Evolutionary conservation across 1,140 invertebrate species (phyloP), one percentile per base, ranked within the genome.

Genomic region (Dinothrombium tinctorium): DNA sequence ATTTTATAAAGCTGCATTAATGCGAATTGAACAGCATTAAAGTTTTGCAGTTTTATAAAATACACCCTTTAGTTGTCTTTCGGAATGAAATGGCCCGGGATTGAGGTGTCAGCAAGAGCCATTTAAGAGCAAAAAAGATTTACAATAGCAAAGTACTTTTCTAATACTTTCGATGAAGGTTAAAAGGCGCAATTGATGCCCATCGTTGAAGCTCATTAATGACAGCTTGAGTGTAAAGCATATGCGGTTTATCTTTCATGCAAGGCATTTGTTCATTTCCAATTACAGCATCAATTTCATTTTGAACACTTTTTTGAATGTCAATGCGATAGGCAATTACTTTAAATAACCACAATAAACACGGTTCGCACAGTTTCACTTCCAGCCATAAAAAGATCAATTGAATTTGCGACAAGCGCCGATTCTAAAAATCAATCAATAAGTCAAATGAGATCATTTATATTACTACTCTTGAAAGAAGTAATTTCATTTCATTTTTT

Each of bases 241-340:
- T 45, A n/a, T 33, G 17, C 12, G 15, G 3, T 25, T 36, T 22
- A 35, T 53, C 54, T 5, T 14, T 21, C 17, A 37, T 43, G 0
- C 15, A 43, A 9, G 49, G 50, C 2, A 38, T 24, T 1, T 52
- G 37, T 20, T 43, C 31, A 20, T 9, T 11, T 6, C 53, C 53
- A 36, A 52, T 48, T 0, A 50, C 43, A 9, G 44, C 22, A 12
- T 50, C 49, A 3, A 55, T 50, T 36, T 55, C 54, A 2, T 42
- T 21, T 1, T 49, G 46, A 1, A 54, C 41, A 24, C 41, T 50
- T 5, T 39, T 20, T 37, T 54, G 53, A 17, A 49, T 35, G 6
- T 55, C 47, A 2, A 35, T 45, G 22, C 41, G 42, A 4, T 33
- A 37, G 0, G 46, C 46, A 38, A 54, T 45, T 0, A 43, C 41